Evolutionary conservation across 2,797 vertebrate species (phyloP), one percentile per base, ranked within the genome.

Genomic region (Denticeps clupeoides): DNA sequence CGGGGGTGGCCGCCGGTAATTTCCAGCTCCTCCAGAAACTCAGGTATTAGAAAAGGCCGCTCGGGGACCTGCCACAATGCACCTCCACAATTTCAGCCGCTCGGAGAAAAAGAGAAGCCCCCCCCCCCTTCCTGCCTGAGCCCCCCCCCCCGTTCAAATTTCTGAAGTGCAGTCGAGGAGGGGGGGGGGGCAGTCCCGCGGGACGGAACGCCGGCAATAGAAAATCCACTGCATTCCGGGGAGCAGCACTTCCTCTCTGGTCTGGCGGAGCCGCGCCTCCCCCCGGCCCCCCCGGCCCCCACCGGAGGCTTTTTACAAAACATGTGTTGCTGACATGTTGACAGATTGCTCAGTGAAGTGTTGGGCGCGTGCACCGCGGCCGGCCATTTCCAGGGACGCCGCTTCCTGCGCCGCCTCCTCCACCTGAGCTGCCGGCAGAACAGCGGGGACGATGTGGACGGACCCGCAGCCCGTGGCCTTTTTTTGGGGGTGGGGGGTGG

Each of bases 311-410:
- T 97, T 97, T 96, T 94, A 93, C 91, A 93, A 97, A 97, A 97
- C 94, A 97, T 97, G 94, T 98, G 94, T 98, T 97, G 93, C 93
- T 97, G 94, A 97, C 94, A 97, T 97, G 91, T 95, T 98, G 94
- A 98, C 94, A 97, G 94, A 98, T 97, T 97, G 94, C 91, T 97
- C 93, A 97, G 90, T 94, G 92, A 95, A 95, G 92, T 95, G 92
- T 97, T 97, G 92, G 91, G 92, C 91, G 89, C 91, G 90, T 92
- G 90, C 91, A 94, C 91, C n/a, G 92, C 66, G 90, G 87, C 91
- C 90, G 92, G 91, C 91, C 93, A 97, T 97, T 98, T 95, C 96
- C 88, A 87, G 91, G 90, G 90, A 93, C 90, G 92, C 89, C 89
- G 91, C 87, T 93, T 91, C 79, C 81, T 93, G 91, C 89, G 89